Conservation (phyloP, 1,140 invertebrate species). For the Rhagoletis zephyria region DNA sequence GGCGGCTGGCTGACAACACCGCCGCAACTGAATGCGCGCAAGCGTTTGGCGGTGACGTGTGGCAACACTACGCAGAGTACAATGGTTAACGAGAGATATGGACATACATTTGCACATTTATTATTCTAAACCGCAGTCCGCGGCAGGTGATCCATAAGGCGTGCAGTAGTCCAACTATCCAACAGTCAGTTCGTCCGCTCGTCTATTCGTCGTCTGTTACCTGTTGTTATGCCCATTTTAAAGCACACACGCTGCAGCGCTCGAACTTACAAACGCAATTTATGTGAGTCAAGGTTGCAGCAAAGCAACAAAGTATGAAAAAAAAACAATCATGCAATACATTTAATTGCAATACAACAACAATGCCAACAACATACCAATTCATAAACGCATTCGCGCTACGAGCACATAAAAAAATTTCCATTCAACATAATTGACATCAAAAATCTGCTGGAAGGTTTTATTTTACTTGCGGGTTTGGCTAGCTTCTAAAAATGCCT, state of each 20-base stretch:
- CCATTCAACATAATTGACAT: conserved; percentile 44
- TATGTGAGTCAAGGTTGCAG: conserved; percentile 28
- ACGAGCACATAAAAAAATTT: neutral
- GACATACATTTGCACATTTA: neutral
- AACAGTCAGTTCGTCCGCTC: neutral
- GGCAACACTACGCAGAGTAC: neutral
- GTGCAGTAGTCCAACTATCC: neutral
- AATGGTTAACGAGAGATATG: neutral
- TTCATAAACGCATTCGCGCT: neutral
- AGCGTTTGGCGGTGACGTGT: conserved; percentile 12
- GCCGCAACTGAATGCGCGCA: conserved; percentile 3
- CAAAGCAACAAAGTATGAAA: neutral
- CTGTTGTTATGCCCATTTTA: neutral
- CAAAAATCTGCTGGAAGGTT: neutral
- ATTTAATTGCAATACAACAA: neutral
- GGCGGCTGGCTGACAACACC: neutral
- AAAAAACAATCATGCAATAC: neutral
- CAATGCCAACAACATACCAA: neutral
- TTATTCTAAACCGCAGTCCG: neutral
- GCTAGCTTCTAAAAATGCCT: neutral
- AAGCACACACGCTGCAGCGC: neutral
- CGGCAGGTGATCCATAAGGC: neutral
- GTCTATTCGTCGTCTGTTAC: neutral
- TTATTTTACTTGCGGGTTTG: neutral
- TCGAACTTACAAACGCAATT: neutral